Conservation (phyloP, 2,113 vertebrate genomes). For the Peromyscus leucopus region DNA sequence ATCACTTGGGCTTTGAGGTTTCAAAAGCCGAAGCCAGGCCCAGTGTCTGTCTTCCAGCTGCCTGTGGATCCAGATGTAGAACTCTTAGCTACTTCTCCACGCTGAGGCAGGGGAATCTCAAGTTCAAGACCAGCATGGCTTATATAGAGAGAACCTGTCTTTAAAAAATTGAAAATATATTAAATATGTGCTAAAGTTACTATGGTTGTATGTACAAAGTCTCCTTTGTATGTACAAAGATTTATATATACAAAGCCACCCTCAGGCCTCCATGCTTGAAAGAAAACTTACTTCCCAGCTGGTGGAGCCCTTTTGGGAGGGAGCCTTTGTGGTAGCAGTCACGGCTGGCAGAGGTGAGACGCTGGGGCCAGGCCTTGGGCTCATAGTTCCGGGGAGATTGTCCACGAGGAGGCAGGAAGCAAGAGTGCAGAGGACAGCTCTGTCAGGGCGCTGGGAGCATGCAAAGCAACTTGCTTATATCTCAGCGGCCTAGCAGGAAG, state of each 20-base stretch:
- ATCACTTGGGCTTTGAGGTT: background rate
- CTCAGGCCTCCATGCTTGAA: background rate
- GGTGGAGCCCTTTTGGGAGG: background rate
- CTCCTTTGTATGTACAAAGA: slow-evolving; percentile 13
- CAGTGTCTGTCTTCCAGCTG: background rate
- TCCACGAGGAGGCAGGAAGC: background rate
- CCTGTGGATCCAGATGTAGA: background rate
- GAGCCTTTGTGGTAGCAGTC: background rate
- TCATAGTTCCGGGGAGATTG: background rate
- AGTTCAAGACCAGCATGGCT: background rate
- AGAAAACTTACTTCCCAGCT: background rate
- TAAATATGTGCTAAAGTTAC: slow-evolving; percentile 25
- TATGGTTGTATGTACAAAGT: slow-evolving; percentile 22
- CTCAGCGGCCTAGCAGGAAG: background rate
- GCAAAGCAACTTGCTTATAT: background rate
- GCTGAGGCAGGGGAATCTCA: background rate
- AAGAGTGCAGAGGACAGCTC: background rate
- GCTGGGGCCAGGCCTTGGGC: background rate
- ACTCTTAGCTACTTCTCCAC: background rate
- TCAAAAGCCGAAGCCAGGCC: background rate
- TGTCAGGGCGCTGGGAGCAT: background rate
- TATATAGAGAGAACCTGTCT: background rate
- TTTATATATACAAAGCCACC: slow-evolving; percentile 24
- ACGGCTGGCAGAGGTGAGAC: background rate
- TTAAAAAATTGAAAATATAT: background rate